Percentiles rank a stretch among this genome's conserved stretches.
These are phyloP conservation scores for Buathra laborator DNA, from an alignment of 2,888 invertebrate species.

Conservation along the genomic window DNA sequence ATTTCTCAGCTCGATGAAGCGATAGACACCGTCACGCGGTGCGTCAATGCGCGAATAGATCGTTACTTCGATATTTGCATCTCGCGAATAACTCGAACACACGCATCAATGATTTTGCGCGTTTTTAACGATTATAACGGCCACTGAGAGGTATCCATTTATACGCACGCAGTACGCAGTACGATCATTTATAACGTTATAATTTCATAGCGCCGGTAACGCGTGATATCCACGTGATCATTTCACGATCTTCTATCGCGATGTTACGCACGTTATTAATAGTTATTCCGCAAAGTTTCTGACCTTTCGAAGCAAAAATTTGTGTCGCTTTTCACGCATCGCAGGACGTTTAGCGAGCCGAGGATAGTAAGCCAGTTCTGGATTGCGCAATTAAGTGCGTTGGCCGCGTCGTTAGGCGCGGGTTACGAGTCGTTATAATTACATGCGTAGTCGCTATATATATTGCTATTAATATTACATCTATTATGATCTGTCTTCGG, in stretches of 20 bases:
- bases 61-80: too few species aligned
- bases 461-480: constrained; percentile 4
- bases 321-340: constrained; percentile 55
- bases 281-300: background rate
- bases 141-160: background rate
- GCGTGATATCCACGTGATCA: constrained; percentile 26
- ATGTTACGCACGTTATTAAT: constrained; percentile 14
- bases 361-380: constrained; percentile 24
- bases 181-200: constrained; percentile 15
- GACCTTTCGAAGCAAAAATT: constrained; percentile 56
- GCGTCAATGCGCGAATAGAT: too few species aligned
- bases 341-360: constrained; percentile 30
- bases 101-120: background rate
- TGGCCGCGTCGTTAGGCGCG: constrained; percentile 38
- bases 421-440: constrained; percentile 25
- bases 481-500: constrained; percentile 3
- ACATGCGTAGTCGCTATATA: background rate
- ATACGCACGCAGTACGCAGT: too few species aligned
- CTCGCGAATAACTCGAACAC: too few species aligned
- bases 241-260: background rate
- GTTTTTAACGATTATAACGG: background rate
- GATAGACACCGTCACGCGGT: too few species aligned
- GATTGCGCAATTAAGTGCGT: constrained; percentile 57
- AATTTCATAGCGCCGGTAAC: background rate
- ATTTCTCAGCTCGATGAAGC: too few species aligned